Evolutionary conservation across 2,797 vertebrate genomes (phyloP).

Genomic region (Aplochiton taeniatus): DNA sequence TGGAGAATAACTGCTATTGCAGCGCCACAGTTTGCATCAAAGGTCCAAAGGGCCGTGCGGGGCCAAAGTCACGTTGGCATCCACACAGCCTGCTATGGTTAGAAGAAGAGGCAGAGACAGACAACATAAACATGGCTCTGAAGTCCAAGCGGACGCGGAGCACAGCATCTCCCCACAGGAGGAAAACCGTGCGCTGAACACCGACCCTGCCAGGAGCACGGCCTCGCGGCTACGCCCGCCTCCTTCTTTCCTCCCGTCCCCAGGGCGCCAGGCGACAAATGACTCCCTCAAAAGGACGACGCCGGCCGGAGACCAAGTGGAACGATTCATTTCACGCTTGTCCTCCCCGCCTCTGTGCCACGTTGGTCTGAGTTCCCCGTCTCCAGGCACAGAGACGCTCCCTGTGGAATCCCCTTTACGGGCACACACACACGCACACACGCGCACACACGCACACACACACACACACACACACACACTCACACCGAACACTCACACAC

Average conservation of each 20-base stretch:
- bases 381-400: constrained; percentile 75
- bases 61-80: too few species aligned
- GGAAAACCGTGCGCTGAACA: constrained; percentile 53
- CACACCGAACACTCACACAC: constrained; percentile 6
- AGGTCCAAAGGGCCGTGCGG: too few species aligned
- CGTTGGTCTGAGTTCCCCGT: constrained; percentile 90
- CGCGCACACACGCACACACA: constrained; percentile 15
- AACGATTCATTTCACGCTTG: constrained; percentile 99
- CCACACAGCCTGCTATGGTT: too few species aligned
- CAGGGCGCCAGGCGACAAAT: constrained; percentile 81
- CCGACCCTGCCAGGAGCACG: constrained; percentile 68
- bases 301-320: constrained; percentile 89
- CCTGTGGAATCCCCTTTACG: constrained; percentile 57
- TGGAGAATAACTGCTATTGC: background rate
- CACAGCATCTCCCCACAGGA: constrained; percentile 24
- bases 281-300: constrained; percentile 87
- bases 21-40: too few species aligned
- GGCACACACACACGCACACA: constrained; percentile 28
- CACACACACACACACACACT: constrained; percentile 7
- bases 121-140: too few species aligned
- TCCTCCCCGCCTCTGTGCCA: constrained; percentile 87
- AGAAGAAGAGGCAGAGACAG: too few species aligned
- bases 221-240: constrained; percentile 36
- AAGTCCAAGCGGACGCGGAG: too few species aligned
- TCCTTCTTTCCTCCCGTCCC: constrained; percentile 56